phyloP scores from a whole-genome alignment of 2,113 vertebrate species.

The Amphiprion percula region DNA sequence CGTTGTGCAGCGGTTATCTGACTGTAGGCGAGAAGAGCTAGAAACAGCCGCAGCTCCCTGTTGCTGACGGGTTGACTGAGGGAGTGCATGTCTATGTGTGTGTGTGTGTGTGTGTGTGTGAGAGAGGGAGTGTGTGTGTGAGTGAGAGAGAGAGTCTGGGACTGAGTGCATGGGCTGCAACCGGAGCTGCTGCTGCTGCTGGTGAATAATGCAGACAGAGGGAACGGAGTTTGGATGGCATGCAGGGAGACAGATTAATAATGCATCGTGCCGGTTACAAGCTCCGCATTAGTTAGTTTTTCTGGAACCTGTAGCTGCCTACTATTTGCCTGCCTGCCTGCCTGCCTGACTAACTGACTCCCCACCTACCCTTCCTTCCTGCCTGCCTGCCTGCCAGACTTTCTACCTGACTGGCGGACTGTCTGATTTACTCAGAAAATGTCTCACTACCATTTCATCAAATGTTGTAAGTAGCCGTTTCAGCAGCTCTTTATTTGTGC shows the following conservation, averaged over 20 bases:
- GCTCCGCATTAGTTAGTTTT: constrained; percentile 84
- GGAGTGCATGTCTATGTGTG: constrained; percentile 49
- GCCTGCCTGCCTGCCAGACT: constrained; percentile 35
- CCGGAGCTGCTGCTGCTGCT: constrained; percentile 60
- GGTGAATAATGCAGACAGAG: constrained; percentile 86
- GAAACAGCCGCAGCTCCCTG: constrained; percentile 67
- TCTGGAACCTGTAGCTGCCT: constrained; percentile 82
- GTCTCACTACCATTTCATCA: constrained; percentile 97
- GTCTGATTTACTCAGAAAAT: constrained; percentile 83
- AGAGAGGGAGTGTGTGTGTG: constrained; percentile 10
- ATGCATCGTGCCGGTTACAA: constrained; percentile 84
- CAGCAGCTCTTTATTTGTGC: constrained; percentile 35
- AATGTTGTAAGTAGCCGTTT: constrained; percentile 93
- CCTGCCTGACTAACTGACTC: constrained; percentile 66
- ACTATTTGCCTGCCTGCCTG: constrained; percentile 39
- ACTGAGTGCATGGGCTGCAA: constrained; percentile 58
- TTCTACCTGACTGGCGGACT: constrained; percentile 43
- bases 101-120: constrained; percentile 23
- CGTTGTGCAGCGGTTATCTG: constrained; percentile 57
- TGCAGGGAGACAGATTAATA: constrained; percentile 84
- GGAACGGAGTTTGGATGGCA: constrained; percentile 85
- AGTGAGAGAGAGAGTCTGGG: background rate
- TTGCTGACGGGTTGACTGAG: constrained; percentile 41
- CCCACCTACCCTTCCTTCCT: constrained; percentile 23
- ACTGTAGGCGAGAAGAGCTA: constrained; percentile 66